Conservation (phyloP, 2,113 vertebrate genomes). For the Chaetodon auriga region DNA sequence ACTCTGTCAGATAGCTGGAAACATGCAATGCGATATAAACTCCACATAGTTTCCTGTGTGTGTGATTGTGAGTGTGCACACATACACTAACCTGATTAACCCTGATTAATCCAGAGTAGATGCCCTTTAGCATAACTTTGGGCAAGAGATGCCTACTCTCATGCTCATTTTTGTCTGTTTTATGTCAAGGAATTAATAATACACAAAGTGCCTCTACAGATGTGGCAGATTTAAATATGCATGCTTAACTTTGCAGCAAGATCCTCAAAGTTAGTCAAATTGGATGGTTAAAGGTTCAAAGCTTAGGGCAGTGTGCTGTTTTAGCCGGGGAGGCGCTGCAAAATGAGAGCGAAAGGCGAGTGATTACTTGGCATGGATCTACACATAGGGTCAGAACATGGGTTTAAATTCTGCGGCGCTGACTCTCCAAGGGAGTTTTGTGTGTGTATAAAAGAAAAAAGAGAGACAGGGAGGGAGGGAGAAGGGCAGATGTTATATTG, state of each 20-base stretch:
- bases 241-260: conserved; percentile 41
- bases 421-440: conserved; percentile 61
- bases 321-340: conserved; percentile 35
- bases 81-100: conserved; percentile 29
- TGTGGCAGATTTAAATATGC: conserved; percentile 46
- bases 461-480: conserved; percentile 29
- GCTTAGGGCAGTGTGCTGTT: conserved; percentile 34
- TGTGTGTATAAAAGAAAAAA: conserved; percentile 41
- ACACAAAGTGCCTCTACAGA: conserved; percentile 27
- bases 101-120: conserved; percentile 45
- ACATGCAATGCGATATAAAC: conserved; percentile 1
- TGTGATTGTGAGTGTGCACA: neutral
- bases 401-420: conserved; percentile 60
- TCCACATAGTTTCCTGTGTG: neutral
- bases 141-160: conserved; percentile 23
- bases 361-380: conserved; percentile 69
- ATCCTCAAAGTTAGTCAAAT: conserved; percentile 59
- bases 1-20: neutral
- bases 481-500: conserved; percentile 71
- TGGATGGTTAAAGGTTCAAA: conserved; percentile 63
- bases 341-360: conserved; percentile 51
- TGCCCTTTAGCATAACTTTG: conserved; percentile 6
- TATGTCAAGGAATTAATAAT: conserved; percentile 48
- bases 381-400: conserved; percentile 66
- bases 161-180: conserved; percentile 44